Conservation (phyloP, 2,113 vertebrate genomes). For the Diphyllodes magnificus region DNA sequence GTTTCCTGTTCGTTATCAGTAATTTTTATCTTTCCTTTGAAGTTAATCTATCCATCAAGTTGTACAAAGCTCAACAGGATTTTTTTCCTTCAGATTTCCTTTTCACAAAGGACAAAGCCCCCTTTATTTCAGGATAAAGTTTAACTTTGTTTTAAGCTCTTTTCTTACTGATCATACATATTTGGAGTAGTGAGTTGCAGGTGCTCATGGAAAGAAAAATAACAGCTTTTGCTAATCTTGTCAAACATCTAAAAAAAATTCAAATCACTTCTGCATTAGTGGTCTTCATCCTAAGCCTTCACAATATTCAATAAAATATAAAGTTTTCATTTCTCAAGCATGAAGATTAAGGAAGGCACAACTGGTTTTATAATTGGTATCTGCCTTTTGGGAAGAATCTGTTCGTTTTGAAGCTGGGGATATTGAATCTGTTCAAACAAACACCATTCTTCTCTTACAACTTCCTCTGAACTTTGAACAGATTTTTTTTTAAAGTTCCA, state of each 20-base stretch:
- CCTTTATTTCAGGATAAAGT: accelerated
- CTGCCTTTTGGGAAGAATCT: neutral
- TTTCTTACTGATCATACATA: neutral
- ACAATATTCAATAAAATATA: neutral
- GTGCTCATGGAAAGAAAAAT: neutral
- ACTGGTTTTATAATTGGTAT: neutral
- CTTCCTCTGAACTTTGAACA: neutral
- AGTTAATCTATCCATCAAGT: neutral
- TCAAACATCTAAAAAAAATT: neutral
- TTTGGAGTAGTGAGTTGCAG: neutral
- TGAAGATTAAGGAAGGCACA: neutral
- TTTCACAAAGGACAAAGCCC: neutral
- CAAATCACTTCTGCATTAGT: neutral
- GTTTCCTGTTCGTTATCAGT: neutral
- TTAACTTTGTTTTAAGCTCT: neutral
- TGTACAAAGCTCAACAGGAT: neutral
- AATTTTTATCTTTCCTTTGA: conserved; percentile 8
- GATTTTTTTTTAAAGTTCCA: neutral
- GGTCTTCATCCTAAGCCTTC: neutral
- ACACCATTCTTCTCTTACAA: neutral
- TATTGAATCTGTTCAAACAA: neutral
- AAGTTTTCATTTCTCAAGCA: neutral
- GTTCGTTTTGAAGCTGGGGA: neutral
- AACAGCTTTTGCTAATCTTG: neutral
- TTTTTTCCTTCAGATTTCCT: neutral